These are phyloP conservation scores for Gavia stellata DNA, from an alignment of 2,113 vertebrate species.

Conservation along the genomic window DNA sequence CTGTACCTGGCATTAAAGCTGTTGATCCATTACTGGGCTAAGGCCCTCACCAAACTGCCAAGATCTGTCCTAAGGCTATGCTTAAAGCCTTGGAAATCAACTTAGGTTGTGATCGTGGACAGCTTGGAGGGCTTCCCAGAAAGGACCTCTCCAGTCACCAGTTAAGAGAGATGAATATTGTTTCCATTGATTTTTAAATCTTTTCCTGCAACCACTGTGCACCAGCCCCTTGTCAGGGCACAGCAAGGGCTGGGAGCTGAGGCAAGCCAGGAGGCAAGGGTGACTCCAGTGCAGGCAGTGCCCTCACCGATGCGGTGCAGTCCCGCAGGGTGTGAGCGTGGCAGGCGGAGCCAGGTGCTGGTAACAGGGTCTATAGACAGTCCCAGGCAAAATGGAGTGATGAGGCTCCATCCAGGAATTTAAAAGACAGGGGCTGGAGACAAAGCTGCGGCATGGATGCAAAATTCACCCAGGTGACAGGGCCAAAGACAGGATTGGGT, in stretches of 20 bases:
- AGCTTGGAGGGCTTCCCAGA: slow-evolving; percentile 18
- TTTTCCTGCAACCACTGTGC: not conserved
- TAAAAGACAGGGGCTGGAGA: not conserved
- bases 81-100: slow-evolving; percentile 14
- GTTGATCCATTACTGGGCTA: not conserved
- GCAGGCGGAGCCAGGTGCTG: not conserved
- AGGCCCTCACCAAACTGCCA: not conserved
- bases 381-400: not conserved
- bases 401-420: not conserved
- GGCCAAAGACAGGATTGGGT: not conserved
- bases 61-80: not conserved
- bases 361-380: not conserved
- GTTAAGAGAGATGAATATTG: not conserved
- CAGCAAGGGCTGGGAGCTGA: not conserved
- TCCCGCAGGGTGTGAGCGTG: not conserved
- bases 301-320: fast-evolving
- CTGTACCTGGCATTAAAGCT: not conserved
- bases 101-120: not conserved
- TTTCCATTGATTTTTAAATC: not conserved
- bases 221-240: not conserved
- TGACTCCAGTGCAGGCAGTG: not conserved
- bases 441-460: not conserved
- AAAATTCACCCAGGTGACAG: not conserved
- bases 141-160: not conserved
- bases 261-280: not conserved